Base-by-base conservation (phyloP, 92 coral and sea anemone genomes). In the Porites lobata region DNA sequence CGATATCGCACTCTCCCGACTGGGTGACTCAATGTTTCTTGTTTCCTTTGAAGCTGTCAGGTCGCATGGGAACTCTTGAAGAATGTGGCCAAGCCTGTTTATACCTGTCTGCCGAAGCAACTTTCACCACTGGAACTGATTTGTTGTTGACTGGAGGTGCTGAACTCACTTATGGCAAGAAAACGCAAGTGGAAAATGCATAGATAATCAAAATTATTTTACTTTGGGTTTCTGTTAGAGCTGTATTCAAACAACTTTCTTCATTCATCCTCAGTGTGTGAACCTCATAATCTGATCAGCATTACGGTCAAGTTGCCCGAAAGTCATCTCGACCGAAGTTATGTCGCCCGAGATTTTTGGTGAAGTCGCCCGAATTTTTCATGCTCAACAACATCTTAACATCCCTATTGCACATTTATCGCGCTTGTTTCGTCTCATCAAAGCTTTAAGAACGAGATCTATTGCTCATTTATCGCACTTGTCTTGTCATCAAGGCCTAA, bases 31-130 rank as follows among this genome's bases (percentile, higher is more conserved):
- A 14, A 10, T 56, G 11, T 56, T 56, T 14, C 15, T 56, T 56
- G 61, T 56, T 3, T 86, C 8, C 68, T 10, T 21, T 75, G 54
- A 50, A 96, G 99, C 87, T 95, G 68, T 67, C 95, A 18, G 99
- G 99, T 72, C 95, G 98, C 69, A 96, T 96, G 99, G 99, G 99
- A 13, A 95, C 99, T 11, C 90, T 96, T 11, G 94, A 89, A 79
- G 99, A 96, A 86, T 89, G 92, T 10, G 99, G 99, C 54, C 96
- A 95, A 80, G 89, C 93, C 53, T 96, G 99, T 87, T 85, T 96
- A 81, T 95, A 89, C 76, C 94, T 96, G 73, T 98, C 99, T 22
- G 99, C 99, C 29, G 99, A 96, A 75, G 99, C 95, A 1, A 93
- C 98, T 13, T 96, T 96, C 79, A 87, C 98, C 13, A 95, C 99